phyloP scores from a whole-genome alignment of 2,113 vertebrate genomes.

The Chionodraco myersi region DNA sequence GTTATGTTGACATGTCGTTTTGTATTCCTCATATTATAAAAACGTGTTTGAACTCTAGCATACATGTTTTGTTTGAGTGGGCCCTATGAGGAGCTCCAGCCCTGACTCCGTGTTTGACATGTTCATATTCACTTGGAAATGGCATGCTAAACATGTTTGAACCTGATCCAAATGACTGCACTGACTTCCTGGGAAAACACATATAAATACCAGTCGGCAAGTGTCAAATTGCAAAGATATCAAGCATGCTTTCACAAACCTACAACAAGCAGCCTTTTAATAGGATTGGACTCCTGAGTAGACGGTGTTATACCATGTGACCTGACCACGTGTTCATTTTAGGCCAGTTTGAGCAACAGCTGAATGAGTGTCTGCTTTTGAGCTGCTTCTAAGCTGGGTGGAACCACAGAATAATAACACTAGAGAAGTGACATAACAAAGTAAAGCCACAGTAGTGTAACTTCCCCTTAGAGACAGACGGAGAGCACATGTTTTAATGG shows the following conservation, averaged over 20 bases:
- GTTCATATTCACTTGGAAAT: too few relatives aligned
- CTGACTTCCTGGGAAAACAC: background rate
- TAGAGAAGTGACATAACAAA: background rate
- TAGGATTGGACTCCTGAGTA: constrained; percentile 17
- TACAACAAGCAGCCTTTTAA: constrained; percentile 37
- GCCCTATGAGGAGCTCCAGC: too few relatives aligned
- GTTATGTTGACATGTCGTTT: background rate
- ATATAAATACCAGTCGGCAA: too few relatives aligned
- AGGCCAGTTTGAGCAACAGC: background rate
- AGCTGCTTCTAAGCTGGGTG: background rate
- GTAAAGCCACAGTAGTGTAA: background rate
- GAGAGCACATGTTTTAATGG: background rate
- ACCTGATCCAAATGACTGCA: background rate
- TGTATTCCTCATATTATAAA: background rate
- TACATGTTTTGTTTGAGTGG: too few relatives aligned
- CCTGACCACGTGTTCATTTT: background rate
- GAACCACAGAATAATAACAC: background rate
- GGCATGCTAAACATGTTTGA: too few relatives aligned
- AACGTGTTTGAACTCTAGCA: background rate
- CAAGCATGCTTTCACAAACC: background rate
- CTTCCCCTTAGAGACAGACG: background rate
- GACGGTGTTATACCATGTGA: constrained; percentile 38
- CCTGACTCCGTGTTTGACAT: too few relatives aligned
- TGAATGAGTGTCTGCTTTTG: background rate
- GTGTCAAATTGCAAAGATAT: background rate